Evolutionary conservation across 64 coral and sea anemone genomes (phyloP).

Genomic region (Montipora foliosa): DNA sequence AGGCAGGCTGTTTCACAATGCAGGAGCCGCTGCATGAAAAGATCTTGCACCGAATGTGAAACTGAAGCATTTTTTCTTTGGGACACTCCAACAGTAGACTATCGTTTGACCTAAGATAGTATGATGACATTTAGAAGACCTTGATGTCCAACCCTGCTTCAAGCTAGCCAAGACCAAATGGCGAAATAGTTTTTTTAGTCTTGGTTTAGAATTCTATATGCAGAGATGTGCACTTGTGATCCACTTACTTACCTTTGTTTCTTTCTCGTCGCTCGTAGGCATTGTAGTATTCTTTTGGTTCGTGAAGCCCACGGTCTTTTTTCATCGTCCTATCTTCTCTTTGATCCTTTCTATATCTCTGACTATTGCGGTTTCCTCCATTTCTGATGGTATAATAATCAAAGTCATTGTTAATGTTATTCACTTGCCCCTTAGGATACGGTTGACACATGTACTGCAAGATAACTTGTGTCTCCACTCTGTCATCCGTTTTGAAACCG

Average conservation of each 20-base stretch:
- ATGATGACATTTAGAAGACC: too few species aligned
- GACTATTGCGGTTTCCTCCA: not conserved
- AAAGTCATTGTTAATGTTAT: constrained; percentile 7
- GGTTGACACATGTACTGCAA: constrained; percentile 44
- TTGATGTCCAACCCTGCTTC: too few species aligned
- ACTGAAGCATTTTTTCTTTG: too few species aligned
- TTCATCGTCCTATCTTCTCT: not conserved
- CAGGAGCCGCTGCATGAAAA: too few species aligned
- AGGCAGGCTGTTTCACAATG: too few species aligned
- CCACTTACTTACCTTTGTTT: constrained; percentile 19
- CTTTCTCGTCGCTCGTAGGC: not conserved
- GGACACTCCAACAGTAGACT: too few species aligned
- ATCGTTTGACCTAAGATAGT: too few species aligned
- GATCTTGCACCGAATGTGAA: too few species aligned
- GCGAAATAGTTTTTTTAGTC: too few species aligned
- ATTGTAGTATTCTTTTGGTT: constrained; percentile 8
- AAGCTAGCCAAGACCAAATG: too few species aligned
- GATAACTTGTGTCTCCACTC: constrained; percentile 46
- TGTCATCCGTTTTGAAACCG: not conserved
- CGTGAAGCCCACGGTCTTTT: constrained; percentile 31
- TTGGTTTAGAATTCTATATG: too few species aligned
- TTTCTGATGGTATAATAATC: constrained; percentile 26
- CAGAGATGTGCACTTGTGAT: too few species aligned
- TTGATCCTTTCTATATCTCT: not conserved
- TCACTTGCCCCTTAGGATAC: not conserved